Conservation (phyloP, 1,140 invertebrate genomes). For the Tenebrio molitor region DNA sequence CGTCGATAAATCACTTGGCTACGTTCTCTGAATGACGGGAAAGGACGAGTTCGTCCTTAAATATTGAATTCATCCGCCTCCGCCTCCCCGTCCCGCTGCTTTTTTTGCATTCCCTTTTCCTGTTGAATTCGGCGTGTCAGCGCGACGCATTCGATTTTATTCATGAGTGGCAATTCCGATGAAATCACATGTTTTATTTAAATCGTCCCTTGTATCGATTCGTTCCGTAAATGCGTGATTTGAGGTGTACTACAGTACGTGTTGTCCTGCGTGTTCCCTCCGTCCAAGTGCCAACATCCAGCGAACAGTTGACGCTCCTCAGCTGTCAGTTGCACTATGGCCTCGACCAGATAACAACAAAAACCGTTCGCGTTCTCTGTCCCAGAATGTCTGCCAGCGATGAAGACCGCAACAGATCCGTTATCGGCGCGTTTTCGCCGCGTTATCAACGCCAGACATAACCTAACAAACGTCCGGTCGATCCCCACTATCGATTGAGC, state of each 20-base stretch:
- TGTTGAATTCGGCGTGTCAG: slow-evolving; percentile 20
- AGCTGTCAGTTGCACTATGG: slow-evolving; percentile 28
- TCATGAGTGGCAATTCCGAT: slow-evolving; percentile 30
- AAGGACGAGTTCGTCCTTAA: not conserved
- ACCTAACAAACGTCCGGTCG: not conserved
- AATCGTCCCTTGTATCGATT: slow-evolving; percentile 29
- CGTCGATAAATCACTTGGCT: slow-evolving; percentile 9
- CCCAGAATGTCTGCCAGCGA: not conserved
- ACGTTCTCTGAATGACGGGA: not conserved
- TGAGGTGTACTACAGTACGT: slow-evolving; percentile 30
- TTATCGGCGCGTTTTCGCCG: not conserved
- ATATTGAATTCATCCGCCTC: not conserved
- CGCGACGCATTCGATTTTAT: slow-evolving; percentile 30
- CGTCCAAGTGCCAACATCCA: slow-evolving; percentile 24
- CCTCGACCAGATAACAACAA: slow-evolving; percentile 8
- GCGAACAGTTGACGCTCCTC: slow-evolving; percentile 17
- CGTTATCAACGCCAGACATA: slow-evolving; percentile 7
- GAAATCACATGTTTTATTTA: slow-evolving; percentile 36
- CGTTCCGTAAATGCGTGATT: slow-evolving; percentile 26
- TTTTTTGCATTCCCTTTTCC: slow-evolving; percentile 22
- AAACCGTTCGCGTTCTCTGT: not conserved
- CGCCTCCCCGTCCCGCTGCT: too few species aligned
- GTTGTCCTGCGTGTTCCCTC: slow-evolving; percentile 23
- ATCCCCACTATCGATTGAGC: slow-evolving; percentile 9
- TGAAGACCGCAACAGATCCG: not conserved